Evolutionary conservation across 1,140 invertebrate genomes (phyloP).

Genomic region (Agraylea sexmaculata): DNA sequence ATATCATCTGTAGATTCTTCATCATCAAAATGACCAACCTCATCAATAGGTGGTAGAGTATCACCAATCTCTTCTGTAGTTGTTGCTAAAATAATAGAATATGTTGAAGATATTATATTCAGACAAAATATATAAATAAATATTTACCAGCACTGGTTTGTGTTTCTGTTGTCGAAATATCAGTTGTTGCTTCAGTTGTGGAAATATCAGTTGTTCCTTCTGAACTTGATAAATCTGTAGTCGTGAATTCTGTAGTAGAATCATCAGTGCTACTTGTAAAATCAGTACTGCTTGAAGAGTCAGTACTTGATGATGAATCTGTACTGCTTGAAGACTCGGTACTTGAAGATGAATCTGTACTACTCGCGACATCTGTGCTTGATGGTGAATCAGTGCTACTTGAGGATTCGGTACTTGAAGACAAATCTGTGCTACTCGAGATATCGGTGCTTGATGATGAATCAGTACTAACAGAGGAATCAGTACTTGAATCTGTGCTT

Average conservation of each 20-base stretch:
- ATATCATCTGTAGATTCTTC: not conserved
- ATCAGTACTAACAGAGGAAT: conserved; percentile 3
- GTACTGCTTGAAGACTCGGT: conserved; percentile 11
- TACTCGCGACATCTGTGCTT: conserved; percentile 12
- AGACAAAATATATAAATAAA: not conserved
- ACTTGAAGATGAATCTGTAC: conserved; percentile 15
- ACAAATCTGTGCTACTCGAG: conserved; percentile 13
- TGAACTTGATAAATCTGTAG: conserved; percentile 5
- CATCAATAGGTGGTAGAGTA: not conserved
- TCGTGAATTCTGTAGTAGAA: not conserved
- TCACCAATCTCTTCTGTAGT: not conserved
- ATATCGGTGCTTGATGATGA: conserved; percentile 2
- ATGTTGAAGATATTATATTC: too few species aligned
- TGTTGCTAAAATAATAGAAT: too few species aligned
- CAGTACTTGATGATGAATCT: conserved; percentile 9
- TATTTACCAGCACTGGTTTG: not conserved
- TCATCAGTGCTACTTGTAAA: conserved; percentile 10
- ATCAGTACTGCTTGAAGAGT: conserved; percentile 11
- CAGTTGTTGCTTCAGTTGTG: conserved; percentile 10
- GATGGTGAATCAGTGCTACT: conserved; percentile 11
- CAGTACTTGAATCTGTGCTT: conserved; percentile 9
- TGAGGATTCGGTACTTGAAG: conserved; percentile 11
- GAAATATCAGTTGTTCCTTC: conserved; percentile 1
- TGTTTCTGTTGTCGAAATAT: conserved; percentile 8
- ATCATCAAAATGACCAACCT: not conserved